phyloP scores from a whole-genome alignment of 1,140 invertebrate species.

The Sinonovacula constricta region DNA sequence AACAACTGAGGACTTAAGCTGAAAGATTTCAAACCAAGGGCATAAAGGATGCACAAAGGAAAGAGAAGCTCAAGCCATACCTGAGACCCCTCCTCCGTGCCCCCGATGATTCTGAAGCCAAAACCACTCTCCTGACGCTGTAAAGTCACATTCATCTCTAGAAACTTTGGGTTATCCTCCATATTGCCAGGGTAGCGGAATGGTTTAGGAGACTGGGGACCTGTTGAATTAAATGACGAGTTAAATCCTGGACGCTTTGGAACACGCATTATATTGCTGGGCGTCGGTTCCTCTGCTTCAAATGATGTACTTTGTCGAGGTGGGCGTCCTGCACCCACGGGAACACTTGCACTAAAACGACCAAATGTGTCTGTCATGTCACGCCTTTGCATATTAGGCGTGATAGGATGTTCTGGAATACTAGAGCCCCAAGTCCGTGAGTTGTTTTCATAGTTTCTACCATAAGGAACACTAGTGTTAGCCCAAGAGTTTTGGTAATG shows the following conservation, averaged over 20 bases:
- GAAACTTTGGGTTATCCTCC: slow-evolving; percentile 80
- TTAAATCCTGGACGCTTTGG: slow-evolving; percentile 62
- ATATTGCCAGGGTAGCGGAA: slow-evolving; percentile 53
- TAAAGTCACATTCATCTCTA: slow-evolving; percentile 88
- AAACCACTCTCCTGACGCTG: slow-evolving; percentile 92
- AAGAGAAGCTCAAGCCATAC: slow-evolving; percentile 78
- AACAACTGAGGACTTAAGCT: too few species aligned
- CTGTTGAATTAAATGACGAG: slow-evolving; percentile 53
- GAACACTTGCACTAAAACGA: slow-evolving; percentile 29
- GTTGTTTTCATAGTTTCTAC: slow-evolving; percentile 41
- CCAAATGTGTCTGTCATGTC: slow-evolving; percentile 32
- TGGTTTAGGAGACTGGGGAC: slow-evolving; percentile 52
- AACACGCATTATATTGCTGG: slow-evolving; percentile 69
- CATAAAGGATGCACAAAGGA: neutral
- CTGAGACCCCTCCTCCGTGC: slow-evolving; percentile 97
- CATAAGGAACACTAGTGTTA: slow-evolving; percentile 21
- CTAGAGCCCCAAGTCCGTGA: slow-evolving; percentile 46
- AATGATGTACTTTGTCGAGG: slow-evolving; percentile 85
- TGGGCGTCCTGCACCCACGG: slow-evolving; percentile 62
- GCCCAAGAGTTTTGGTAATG: slow-evolving; percentile 55
- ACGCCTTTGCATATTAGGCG: slow-evolving; percentile 44
- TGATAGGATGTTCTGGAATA: slow-evolving; percentile 47
- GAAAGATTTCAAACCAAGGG: too few species aligned
- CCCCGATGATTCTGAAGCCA: slow-evolving; percentile 99
- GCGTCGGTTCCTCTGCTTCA: slow-evolving; percentile 80